phyloP scores from a whole-genome alignment of 1,140 invertebrate genomes.

The Acromyrmex heyeri region DNA sequence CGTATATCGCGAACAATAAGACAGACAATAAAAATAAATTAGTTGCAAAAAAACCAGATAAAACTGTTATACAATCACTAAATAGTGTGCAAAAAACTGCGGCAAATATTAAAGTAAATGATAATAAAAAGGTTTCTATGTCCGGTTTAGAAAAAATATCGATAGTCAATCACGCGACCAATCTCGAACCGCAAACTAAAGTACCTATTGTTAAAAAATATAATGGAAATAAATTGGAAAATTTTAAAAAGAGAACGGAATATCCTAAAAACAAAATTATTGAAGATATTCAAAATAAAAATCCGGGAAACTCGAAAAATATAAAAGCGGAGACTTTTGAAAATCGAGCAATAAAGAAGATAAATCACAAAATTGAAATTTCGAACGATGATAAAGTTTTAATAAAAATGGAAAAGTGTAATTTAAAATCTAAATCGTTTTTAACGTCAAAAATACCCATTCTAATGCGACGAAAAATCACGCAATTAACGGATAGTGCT shows the following conservation, averaged over 20 bases:
- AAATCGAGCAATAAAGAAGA: background rate
- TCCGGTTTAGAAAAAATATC: background rate
- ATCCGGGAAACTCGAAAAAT: background rate
- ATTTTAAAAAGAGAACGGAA: background rate
- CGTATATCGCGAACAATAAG: background rate
- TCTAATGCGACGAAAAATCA: constrained; percentile 14
- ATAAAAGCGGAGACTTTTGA: background rate
- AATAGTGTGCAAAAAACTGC: background rate
- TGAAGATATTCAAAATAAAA: constrained; percentile 1
- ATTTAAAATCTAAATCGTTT: constrained; percentile 5
- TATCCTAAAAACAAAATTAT: background rate
- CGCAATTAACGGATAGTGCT: background rate
- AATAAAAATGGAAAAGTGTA: background rate
- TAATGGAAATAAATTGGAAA: constrained; percentile 13
- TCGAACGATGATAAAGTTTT: background rate
- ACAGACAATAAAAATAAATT: background rate
- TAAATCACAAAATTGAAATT: constrained; percentile 9
- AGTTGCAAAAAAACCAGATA: background rate
- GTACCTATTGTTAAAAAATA: constrained; percentile 2
- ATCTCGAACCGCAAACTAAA: background rate
- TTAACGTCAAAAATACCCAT: constrained; percentile 56
- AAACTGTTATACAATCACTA: constrained; percentile 5
- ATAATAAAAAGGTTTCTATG: background rate
- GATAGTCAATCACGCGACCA: constrained; percentile 1
- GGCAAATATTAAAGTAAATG: background rate